Evolutionary conservation across 2,113 vertebrate species (phyloP).

Genomic region (Euleptes europaea): DNA sequence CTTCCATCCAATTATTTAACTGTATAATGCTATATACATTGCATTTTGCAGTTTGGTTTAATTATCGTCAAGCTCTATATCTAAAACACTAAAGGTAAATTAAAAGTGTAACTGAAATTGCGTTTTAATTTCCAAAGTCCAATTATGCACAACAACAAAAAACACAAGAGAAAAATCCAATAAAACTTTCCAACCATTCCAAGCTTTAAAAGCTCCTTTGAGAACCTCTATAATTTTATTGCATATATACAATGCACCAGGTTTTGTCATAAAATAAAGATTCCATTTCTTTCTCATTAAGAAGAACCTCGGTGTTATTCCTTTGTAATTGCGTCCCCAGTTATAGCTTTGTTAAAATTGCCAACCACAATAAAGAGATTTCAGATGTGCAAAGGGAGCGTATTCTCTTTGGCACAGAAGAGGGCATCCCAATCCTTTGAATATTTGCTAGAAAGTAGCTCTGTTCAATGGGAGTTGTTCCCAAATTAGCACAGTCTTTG

Average conservation of each 20-base stretch:
- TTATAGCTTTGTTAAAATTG: slow-evolving; percentile 45
- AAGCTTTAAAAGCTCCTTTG: slow-evolving; percentile 30
- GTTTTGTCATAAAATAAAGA: slow-evolving; percentile 35
- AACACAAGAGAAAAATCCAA: slow-evolving; percentile 33
- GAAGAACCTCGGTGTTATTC: neutral
- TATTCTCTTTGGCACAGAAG: slow-evolving; percentile 20
- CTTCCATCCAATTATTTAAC: slow-evolving; percentile 4
- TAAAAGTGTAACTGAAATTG: neutral
- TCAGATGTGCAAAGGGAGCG: slow-evolving; percentile 18
- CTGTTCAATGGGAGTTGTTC: neutral
- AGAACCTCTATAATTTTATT: slow-evolving; percentile 27
- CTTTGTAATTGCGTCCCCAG: slow-evolving; percentile 40
- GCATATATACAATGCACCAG: slow-evolving; percentile 22
- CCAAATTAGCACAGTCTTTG: neutral
- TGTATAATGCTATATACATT: neutral
- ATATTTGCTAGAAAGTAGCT: neutral
- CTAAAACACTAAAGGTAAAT: neutral
- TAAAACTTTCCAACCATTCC: slow-evolving; percentile 29
- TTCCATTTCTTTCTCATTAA: slow-evolving; percentile 44
- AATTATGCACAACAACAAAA: slow-evolving; percentile 19
- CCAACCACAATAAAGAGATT: slow-evolving; percentile 59
- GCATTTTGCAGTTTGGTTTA: slow-evolving; percentile 34
- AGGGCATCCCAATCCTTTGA: neutral
- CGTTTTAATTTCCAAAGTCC: slow-evolving; percentile 27
- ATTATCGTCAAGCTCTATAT: neutral